Conservation (phyloP, 1,140 invertebrate species). For the Bombus superbus region DNA sequence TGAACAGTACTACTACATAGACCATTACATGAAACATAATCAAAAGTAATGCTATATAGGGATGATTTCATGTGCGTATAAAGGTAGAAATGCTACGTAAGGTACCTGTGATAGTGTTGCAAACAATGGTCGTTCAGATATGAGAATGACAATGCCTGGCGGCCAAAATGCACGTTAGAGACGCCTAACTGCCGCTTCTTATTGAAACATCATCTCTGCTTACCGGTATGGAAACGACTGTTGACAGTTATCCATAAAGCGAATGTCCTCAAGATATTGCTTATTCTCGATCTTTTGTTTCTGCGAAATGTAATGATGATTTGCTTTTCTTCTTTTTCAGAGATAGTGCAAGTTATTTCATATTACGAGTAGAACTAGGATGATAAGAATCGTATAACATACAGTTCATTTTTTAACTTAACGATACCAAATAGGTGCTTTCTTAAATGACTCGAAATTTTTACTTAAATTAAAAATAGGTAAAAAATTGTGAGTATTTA, state of each 20-base stretch:
- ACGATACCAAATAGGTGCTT: no score
- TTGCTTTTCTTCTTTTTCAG: conserved; percentile 9
- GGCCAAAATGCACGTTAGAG: conserved; percentile 77
- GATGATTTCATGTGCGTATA: conserved; percentile 58
- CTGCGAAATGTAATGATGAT: conserved; percentile 38
- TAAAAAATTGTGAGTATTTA: no score
- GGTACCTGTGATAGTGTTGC: conserved; percentile 57
- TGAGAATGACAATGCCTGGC: conserved; percentile 68
- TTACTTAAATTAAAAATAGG: no score
- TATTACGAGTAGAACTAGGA: no score
- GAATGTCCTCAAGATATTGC: conserved; percentile 58
- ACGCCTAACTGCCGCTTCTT: conserved; percentile 72
- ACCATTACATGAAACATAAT: conserved; percentile 38
- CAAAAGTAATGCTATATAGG: conserved; percentile 50
- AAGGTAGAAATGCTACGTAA: conserved; percentile 52
- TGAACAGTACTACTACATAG: background rate
- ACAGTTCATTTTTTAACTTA: no score
- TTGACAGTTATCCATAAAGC: conserved; percentile 73
- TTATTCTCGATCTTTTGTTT: conserved; percentile 38
- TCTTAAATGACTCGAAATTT: no score
- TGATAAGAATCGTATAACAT: no score
- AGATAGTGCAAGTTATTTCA: no score
- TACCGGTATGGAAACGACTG: conserved; percentile 55
- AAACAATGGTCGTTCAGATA: conserved; percentile 72
- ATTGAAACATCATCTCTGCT: conserved; percentile 78